A percentile compares a stretch with the other conserved stretches of the same genome.
Conservation (phyloP, 2,888 invertebrate species). For the Tipula confusa region DNA sequence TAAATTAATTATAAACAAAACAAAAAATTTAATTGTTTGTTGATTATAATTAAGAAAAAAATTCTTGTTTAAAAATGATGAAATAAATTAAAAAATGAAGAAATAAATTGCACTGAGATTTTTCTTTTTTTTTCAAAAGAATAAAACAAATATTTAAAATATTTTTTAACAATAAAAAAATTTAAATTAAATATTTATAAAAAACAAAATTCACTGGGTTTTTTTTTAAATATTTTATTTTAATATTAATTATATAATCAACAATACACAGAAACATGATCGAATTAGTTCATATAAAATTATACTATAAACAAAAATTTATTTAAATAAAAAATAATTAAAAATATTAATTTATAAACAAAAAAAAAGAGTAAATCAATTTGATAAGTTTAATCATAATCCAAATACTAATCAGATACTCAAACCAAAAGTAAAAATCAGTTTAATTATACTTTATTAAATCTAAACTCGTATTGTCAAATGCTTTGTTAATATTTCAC, state of each 20-base stretch:
- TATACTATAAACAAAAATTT: slow-evolving; percentile 3
- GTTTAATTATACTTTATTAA: too few species aligned
- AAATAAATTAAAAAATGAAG: slow-evolving; percentile 20
- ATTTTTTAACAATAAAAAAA: background rate
- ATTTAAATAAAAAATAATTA: background rate
- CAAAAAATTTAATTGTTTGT: slow-evolving; percentile 27
- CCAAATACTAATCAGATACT: too few species aligned
- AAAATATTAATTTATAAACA: background rate
- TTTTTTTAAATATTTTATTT: background rate
- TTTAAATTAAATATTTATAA: slow-evolving; percentile 3
- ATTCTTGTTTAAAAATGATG: background rate
- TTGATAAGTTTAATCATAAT: too few species aligned
- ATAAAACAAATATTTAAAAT: slow-evolving; percentile 3
- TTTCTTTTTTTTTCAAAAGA: background rate
- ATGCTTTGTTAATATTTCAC: too few species aligned
- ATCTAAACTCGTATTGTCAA: too few species aligned
- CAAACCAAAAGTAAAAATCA: too few species aligned
- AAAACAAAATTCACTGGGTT: background rate
- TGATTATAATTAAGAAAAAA: background rate
- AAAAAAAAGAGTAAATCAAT: too few species aligned
- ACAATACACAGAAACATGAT: slow-evolving; percentile 3
- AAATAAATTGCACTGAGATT: slow-evolving; percentile 1
- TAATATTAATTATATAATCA: slow-evolving; percentile 14
- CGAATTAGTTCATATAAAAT: background rate
- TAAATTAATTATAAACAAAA: slow-evolving; percentile 20